phyloP scores from a whole-genome alignment of 2,797 vertebrate species.

The Galagoides demidoff region DNA sequence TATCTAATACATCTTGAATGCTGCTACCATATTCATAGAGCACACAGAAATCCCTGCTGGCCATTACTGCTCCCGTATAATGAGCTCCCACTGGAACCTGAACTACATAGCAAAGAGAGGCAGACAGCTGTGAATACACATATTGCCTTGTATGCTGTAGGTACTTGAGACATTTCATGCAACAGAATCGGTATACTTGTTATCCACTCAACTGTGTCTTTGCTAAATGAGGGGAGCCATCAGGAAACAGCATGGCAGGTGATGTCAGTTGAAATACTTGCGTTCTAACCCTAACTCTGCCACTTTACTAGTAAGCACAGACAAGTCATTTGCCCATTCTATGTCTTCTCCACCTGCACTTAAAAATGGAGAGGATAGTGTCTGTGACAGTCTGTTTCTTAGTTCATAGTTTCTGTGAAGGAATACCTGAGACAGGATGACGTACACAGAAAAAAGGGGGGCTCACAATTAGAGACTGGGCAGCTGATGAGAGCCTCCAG shows the following conservation, averaged over 20 bases:
- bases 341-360: background rate
- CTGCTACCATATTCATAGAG: background rate
- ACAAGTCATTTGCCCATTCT: background rate
- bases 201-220: background rate
- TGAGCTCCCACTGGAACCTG: background rate
- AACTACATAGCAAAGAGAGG: background rate
- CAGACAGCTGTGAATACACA: background rate
- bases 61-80: background rate
- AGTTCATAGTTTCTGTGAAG: background rate
- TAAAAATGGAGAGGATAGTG: background rate
- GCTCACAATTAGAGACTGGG: background rate
- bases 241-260: background rate
- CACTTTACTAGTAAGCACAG: background rate
- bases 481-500: background rate
- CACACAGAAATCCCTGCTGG: background rate
- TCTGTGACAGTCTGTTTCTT: background rate
- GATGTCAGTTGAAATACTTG: background rate
- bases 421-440: background rate
- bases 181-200: background rate
- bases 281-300: background rate
- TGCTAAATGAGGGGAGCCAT: background rate
- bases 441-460: background rate
- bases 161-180: background rate
- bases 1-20: background rate
- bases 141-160: background rate